Percentiles rank a stretch among this genome's conserved stretches.
Evolutionary conservation across 2,888 invertebrate genomes (phyloP).

Genomic region (Oscheius onirici): DNA sequence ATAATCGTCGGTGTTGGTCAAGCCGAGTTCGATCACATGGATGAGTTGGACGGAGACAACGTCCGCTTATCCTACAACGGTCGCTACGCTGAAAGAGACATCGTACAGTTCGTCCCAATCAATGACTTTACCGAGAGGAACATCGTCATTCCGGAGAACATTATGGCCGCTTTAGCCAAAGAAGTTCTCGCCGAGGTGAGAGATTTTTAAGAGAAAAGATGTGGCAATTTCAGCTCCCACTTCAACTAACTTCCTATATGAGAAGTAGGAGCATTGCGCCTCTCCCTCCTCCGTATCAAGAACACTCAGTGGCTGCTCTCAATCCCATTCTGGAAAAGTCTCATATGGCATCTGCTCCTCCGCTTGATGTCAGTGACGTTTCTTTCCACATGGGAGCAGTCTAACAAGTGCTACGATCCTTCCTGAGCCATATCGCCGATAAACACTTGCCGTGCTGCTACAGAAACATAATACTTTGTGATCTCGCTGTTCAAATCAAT

Average conservation of each 20-base stretch:
- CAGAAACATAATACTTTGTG: too few relatives aligned
- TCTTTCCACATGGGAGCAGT: neutral
- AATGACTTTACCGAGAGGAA: constrained; percentile 68
- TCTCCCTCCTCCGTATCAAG: constrained; percentile 12
- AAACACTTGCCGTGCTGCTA: too few relatives aligned
- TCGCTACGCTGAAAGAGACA: constrained; percentile 76
- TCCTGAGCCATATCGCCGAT: neutral
- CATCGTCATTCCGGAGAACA: constrained; percentile 58
- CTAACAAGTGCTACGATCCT: neutral
- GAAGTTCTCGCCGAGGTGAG: constrained; percentile 72
- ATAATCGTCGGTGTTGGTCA: constrained; percentile 79
- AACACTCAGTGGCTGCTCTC: neutral
- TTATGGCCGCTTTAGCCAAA: constrained; percentile 75
- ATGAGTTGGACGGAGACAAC: constrained; percentile 77
- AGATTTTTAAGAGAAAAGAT: neutral
- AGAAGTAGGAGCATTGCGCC: constrained; percentile 42
- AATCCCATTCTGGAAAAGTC: neutral
- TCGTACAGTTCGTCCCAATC: constrained; percentile 75
- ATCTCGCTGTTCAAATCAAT: too few relatives aligned
- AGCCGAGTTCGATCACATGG: constrained; percentile 78
- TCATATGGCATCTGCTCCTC: constrained; percentile 10
- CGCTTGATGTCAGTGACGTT: neutral
- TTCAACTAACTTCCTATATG: constrained; percentile 57
- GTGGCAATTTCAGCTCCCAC: constrained; percentile 52
- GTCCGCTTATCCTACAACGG: constrained; percentile 73